Percentiles rank a stretch among this genome's conserved stretches.
phyloP scores from a whole-genome alignment of 1,140 invertebrate genomes.

The Drosophila dunni region DNA sequence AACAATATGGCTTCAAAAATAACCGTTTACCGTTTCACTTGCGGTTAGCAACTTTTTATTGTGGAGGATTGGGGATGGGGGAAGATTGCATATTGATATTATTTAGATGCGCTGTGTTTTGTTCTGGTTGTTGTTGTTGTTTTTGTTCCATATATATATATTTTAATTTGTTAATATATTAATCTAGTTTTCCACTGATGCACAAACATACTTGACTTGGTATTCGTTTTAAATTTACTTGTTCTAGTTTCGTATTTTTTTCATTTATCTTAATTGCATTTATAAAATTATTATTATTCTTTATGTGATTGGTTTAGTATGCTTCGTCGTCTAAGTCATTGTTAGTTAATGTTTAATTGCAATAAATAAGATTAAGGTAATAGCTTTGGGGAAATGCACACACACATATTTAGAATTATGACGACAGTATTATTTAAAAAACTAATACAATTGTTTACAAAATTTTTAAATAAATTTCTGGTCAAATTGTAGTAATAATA shows the following conservation, averaged over 20 bases:
- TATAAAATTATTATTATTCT: slow-evolving; percentile 71
- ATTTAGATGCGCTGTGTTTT: slow-evolving; percentile 37
- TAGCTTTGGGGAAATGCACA: slow-evolving; percentile 27
- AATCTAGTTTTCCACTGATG: slow-evolving; percentile 69
- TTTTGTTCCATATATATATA: slow-evolving; percentile 30
- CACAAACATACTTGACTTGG: slow-evolving; percentile 72
- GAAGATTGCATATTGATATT: slow-evolving; percentile 56
- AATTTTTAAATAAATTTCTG: slow-evolving; percentile 32
- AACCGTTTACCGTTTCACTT: slow-evolving; percentile 63
- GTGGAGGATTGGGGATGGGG: slow-evolving; percentile 10
- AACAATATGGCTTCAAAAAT: slow-evolving; percentile 79
- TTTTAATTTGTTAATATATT: slow-evolving; percentile 70
- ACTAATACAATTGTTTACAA: slow-evolving; percentile 13
- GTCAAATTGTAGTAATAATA: slow-evolving; percentile 34
- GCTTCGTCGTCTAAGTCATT: slow-evolving; percentile 74
- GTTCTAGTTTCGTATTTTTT: slow-evolving; percentile 65
- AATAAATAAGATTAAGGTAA: slow-evolving; percentile 55
- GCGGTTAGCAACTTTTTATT: slow-evolving; percentile 37
- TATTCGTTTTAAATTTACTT: slow-evolving; percentile 71
- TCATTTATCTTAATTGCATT: slow-evolving; percentile 40
- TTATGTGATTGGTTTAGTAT: slow-evolving; percentile 71
- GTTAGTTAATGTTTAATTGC: slow-evolving; percentile 75
- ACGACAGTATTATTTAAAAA: slow-evolving; percentile 4
- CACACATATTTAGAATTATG: background rate
- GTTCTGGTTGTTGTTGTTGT: slow-evolving; percentile 15